Evolutionary conservation across 1,140 invertebrate genomes (phyloP), one percentile per base, ranked within the genome.

Genomic region (Musca vetustissima): DNA sequence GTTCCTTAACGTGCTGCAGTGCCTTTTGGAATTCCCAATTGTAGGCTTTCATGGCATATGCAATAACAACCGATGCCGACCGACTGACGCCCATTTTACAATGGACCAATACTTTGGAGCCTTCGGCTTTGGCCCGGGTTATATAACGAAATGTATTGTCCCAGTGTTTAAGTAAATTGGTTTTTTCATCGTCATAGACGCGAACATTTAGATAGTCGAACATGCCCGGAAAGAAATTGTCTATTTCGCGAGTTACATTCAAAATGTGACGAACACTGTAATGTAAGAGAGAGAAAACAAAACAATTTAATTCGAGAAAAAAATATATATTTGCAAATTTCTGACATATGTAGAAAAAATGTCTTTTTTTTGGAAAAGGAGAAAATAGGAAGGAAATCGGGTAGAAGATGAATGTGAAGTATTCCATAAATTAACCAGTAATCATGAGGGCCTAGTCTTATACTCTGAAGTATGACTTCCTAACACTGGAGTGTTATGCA

Each of bases 61-160:
- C 96, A 73, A 98, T 97, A 8, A 99, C 97, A 14, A 98, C 97
- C 0, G 96, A 98, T 1, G 97, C 97, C 4, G 97, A 99, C 57
- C 96, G 86, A 80, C 96, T 98, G n/a, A 99, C 93, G 7, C 97
- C 97, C 96, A 98, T 98, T 85, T 98, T 98, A 84, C 97, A 99
- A 81, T 99, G 97, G 28, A 98, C 97, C 64, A 99, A 84, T 22
- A 98, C 95, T 84, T 96, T 96, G 13, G 92, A 95, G 17, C 93
- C 92, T 75, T 93, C 89, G 72, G 93, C 90, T 82, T 91, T 94
- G 19, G 96, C 96, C 84, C 94, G 92, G 69, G 89, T 91, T 79
- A 99, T 99, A 84, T 98, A 99, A 80, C 95, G 94, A 84, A 92
- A 98, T 21, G 97, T 98, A 79, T 96, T 91, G 79, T 99, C 96